Evolutionary conservation across 2,113 vertebrate species (phyloP).

Genomic region (Erinaceus europaeus): DNA sequence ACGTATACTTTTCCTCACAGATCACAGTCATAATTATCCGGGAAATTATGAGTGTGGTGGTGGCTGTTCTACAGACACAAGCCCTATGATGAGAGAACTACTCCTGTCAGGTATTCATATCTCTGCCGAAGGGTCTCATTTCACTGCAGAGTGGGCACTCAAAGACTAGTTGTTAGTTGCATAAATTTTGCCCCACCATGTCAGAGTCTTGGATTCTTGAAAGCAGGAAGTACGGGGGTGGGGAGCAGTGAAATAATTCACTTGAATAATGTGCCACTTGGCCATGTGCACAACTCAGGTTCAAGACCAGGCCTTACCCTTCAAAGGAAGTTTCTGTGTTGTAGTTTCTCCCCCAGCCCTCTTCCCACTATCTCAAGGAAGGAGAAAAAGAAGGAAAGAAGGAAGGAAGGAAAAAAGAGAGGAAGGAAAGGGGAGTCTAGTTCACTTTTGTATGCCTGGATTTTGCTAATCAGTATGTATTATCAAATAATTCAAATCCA

Average conservation of each 20-base stretch:
- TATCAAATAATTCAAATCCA: neutral
- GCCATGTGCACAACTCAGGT: too few species aligned
- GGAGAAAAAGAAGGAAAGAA: too few species aligned
- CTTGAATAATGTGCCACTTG: too few species aligned
- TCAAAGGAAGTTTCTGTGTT: too few species aligned
- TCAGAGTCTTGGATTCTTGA: neutral
- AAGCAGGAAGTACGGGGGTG: neutral
- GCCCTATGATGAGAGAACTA: neutral
- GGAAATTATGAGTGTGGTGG: neutral
- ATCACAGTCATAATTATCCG: neutral
- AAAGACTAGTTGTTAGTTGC: neutral
- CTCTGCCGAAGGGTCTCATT: neutral
- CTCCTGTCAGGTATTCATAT: neutral
- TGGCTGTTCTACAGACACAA: neutral
- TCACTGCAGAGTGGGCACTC: neutral
- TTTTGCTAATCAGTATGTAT: neutral
- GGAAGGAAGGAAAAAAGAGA: too few species aligned
- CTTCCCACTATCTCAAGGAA: too few species aligned
- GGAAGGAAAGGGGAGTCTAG: too few species aligned
- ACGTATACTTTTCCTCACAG: neutral
- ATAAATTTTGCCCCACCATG: neutral
- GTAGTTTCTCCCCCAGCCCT: too few species aligned
- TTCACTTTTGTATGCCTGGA: neutral
- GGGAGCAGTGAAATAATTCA: too few species aligned
- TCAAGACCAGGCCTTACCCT: too few species aligned